phyloP scores from a whole-genome alignment of 2,888 invertebrate genomes.

The Drosophila suboccidentalis region DNA sequence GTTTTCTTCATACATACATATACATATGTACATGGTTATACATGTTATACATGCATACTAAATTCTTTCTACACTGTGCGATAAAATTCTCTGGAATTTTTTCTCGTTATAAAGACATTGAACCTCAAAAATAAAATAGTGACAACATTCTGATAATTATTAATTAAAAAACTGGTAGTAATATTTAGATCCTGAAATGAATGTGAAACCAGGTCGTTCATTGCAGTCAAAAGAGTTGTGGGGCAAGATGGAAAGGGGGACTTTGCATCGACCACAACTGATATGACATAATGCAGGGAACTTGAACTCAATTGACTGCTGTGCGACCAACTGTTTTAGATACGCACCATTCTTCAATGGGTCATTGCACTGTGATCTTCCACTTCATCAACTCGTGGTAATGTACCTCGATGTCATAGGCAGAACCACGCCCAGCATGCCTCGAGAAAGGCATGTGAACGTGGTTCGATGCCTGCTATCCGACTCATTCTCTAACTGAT shows the following conservation, averaged over 20 bases:
- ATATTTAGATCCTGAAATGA: not conserved
- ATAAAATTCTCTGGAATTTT: slow-evolving; percentile 7
- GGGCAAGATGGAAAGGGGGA: not conserved
- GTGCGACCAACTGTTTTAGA: slow-evolving; percentile 34
- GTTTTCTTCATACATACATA: not conserved
- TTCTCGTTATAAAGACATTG: not conserved
- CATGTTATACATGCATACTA: too few species aligned
- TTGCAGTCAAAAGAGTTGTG: slow-evolving; percentile 10
- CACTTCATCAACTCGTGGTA: slow-evolving; percentile 59
- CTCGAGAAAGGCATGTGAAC: slow-evolving; percentile 1
- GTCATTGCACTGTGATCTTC: slow-evolving; percentile 84
- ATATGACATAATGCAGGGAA: slow-evolving; percentile 6
- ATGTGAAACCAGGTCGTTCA: slow-evolving; percentile 15
- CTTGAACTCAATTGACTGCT: slow-evolving; percentile 47
- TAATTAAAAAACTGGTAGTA: not conserved
- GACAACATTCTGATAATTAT: not conserved
- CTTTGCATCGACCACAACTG: not conserved
- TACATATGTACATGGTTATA: not conserved
- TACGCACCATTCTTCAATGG: slow-evolving; percentile 72
- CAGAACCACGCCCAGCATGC: slow-evolving; percentile 39
- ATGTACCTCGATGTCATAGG: slow-evolving; percentile 78
- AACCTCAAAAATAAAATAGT: not conserved
- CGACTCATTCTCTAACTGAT: slow-evolving; percentile 77
- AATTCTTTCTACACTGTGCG: not conserved
- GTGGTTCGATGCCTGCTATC: slow-evolving; percentile 67